A percentile compares a stretch with the other conserved stretches of the same genome.
Evolutionary conservation across 2,888 invertebrate species (phyloP).

Genomic region (Ectemnius lituratus): DNA sequence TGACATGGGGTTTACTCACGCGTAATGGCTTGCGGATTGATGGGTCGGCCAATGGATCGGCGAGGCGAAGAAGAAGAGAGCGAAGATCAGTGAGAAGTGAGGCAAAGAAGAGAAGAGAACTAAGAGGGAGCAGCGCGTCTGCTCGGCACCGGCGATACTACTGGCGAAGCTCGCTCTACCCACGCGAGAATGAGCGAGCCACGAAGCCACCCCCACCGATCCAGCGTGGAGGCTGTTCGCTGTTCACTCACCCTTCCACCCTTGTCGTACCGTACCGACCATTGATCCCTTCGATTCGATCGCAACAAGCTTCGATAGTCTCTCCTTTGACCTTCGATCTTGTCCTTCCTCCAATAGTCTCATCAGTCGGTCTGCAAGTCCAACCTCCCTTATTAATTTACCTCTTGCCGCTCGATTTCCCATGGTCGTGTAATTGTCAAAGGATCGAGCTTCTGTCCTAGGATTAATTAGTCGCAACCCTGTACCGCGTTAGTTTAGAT

Average conservation of each 20-base stretch:
- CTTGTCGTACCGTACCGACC: constrained; percentile 11
- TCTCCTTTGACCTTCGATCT: not conserved
- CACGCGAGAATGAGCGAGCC: constrained; percentile 65
- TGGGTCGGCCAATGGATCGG: not conserved
- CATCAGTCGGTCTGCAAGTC: not conserved
- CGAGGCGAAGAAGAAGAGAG: constrained; percentile 14
- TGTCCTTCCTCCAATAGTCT: not conserved
- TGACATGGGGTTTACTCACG: constrained; percentile 35
- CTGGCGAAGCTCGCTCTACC: constrained; percentile 63
- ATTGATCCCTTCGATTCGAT: constrained; percentile 32
- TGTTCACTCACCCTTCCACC: constrained; percentile 5
- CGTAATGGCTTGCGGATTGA: constrained; percentile 18
- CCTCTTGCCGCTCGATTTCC: not conserved
- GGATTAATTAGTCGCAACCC: too few species aligned
- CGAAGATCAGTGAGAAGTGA: constrained; percentile 21
- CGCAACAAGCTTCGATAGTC: not conserved
- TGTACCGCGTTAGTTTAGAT: too few species aligned
- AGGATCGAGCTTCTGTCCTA: too few species aligned
- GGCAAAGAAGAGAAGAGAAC: constrained; percentile 15
- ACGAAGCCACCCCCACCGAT: constrained; percentile 61
- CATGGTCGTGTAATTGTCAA: not conserved
- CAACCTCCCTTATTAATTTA: not conserved
- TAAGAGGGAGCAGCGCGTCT: constrained; percentile 55
- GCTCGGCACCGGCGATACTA: constrained; percentile 67
- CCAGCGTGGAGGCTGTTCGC: constrained; percentile 31